Percentiles rank a stretch among this genome's conserved stretches.
Evolutionary conservation across 2,113 vertebrate species (phyloP).

Genomic region (Falco punctatus): DNA sequence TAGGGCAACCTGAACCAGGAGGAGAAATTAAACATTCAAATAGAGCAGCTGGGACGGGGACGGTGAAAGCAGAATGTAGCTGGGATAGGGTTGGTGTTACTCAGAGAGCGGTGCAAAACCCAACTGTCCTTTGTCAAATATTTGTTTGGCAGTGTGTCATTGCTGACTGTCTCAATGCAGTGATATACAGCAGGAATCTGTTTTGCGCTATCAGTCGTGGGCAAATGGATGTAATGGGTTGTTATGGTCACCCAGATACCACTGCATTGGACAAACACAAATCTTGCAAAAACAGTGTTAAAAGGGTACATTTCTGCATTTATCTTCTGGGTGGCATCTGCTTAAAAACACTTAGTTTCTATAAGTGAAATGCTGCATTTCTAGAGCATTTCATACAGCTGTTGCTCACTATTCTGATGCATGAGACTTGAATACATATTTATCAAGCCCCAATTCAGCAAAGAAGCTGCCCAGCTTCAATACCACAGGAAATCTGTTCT

Average conservation of each 20-base stretch:
- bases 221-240: slow-evolving; percentile 18
- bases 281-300: slow-evolving; percentile 17
- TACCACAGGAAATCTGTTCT: slow-evolving; percentile 24
- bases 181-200: neutral
- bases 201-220: neutral
- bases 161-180: neutral
- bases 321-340: neutral
- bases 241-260: slow-evolving; percentile 47
- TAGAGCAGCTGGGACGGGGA: neutral
- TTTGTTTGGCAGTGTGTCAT: slow-evolving; percentile 20
- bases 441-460: slow-evolving; percentile 11
- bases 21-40: neutral
- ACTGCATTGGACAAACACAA: neutral
- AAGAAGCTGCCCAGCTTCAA: neutral
- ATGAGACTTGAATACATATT: neutral
- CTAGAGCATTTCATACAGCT: neutral
- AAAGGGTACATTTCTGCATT: neutral
- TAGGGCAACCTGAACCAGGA: neutral
- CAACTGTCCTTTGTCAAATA: slow-evolving; percentile 26
- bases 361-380: neutral
- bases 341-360: neutral
- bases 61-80: neutral
- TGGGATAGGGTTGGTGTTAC: neutral
- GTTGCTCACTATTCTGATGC: neutral
- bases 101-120: neutral